These are phyloP conservation scores for Microdon myrmicae DNA, from an alignment of 2,888 invertebrate species.

Conservation along the genomic window DNA sequence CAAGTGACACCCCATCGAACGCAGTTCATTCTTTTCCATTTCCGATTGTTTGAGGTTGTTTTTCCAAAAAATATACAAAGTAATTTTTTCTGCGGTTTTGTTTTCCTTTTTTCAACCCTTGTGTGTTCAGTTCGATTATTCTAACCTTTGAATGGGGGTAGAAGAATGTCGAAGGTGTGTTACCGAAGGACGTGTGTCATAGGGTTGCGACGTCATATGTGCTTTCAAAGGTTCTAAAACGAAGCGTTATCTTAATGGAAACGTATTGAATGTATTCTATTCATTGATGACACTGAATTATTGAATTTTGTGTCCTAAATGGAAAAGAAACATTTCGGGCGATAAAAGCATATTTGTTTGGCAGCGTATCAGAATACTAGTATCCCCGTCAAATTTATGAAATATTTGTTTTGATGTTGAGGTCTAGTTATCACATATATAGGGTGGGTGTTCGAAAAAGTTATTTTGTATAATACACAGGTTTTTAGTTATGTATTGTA, in stretches of 20 bases:
- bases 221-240: conserved; percentile 41
- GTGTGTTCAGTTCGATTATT: conserved; percentile 48
- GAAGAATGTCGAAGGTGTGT: not conserved
- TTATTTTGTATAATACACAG: too few relatives aligned
- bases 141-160: conserved; percentile 6
- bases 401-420: conserved; percentile 22
- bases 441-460: too few relatives aligned
- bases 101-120: conserved; percentile 28
- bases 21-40: conserved; percentile 14
- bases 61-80: conserved; percentile 44
- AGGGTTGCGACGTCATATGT: conserved; percentile 43
- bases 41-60: conserved; percentile 43
- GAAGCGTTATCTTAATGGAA: conserved; percentile 42
- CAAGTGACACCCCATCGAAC: conserved; percentile 34
- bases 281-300: conserved; percentile 46
- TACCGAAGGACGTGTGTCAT: not conserved
- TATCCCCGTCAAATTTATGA: too few relatives aligned
- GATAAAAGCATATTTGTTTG: conserved; percentile 41
- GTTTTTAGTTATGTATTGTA: too few relatives aligned
- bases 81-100: conserved; percentile 8
- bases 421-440: conserved; percentile 35
- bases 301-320: conserved; percentile 35
- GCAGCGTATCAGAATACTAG: conserved; percentile 17
- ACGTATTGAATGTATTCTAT: conserved; percentile 42
- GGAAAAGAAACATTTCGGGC: conserved; percentile 38